These are phyloP conservation scores for Synergus gifuensis DNA, from an alignment of 2,888 invertebrate species.

Conservation along the genomic window DNA sequence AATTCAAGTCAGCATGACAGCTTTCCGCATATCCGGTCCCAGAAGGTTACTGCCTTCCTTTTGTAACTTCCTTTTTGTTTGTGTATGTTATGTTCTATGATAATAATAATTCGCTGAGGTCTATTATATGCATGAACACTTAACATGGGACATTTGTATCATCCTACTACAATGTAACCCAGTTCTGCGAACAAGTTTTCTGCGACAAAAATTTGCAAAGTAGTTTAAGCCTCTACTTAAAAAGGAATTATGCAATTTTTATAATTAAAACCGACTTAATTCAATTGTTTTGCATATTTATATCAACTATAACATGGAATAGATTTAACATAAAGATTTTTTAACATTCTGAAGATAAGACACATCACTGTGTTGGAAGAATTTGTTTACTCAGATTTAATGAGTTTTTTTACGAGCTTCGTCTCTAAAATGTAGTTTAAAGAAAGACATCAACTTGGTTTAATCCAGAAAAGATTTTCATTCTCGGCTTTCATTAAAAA, in stretches of 20 bases:
- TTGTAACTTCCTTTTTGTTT: conserved; percentile 2
- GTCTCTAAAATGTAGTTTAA: not conserved
- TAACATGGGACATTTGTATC: conserved; percentile 21
- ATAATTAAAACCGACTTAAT: not conserved
- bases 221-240: not conserved
- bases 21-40: not conserved
- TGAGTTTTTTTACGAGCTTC: conserved; percentile 9
- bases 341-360: not conserved
- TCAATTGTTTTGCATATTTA: not conserved
- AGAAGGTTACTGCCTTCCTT: conserved; percentile 14
- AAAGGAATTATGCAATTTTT: not conserved
- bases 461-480: not conserved
- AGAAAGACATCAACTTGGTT: not conserved
- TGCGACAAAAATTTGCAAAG: not conserved
- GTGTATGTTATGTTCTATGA: conserved; percentile 3
- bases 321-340: not conserved
- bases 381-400: not conserved
- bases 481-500: not conserved
- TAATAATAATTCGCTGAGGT: conserved; percentile 12
- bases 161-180: conserved; percentile 1
- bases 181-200: conserved; percentile 15
- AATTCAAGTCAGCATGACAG: not conserved
- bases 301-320: no score
- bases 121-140: conserved; percentile 13
- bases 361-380: not conserved